phyloP scores from a whole-genome alignment of 2,888 invertebrate species.

The Athetis lepigone region DNA sequence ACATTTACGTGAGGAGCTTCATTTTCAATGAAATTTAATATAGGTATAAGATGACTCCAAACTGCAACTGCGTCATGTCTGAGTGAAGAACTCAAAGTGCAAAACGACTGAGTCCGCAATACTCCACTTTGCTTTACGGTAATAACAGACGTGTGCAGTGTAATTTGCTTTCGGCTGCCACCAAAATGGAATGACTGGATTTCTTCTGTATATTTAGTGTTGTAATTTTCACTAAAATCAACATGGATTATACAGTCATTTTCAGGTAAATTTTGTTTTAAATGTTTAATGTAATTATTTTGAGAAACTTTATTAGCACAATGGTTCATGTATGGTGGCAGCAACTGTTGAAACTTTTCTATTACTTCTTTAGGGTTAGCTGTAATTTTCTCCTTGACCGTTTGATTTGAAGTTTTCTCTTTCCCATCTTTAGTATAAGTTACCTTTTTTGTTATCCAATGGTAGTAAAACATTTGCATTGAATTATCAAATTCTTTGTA shows the following conservation, averaged over 20 bases:
- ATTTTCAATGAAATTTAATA: slow-evolving; percentile 18
- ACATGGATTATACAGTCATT: slow-evolving; percentile 1
- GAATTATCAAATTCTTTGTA: slow-evolving; percentile 13
- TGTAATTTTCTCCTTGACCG: slow-evolving; percentile 13
- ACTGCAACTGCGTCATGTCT: background rate
- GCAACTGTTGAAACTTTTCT: too few species aligned
- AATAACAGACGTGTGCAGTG: slow-evolving; percentile 9
- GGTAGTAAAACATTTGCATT: slow-evolving; percentile 10
- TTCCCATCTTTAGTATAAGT: slow-evolving; percentile 10
- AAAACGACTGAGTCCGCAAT: slow-evolving; percentile 1
- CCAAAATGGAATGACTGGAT: slow-evolving; percentile 34
- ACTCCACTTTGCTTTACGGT: background rate
- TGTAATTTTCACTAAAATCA: slow-evolving; percentile 1
- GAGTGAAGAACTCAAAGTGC: background rate
- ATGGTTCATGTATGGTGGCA: too few species aligned
- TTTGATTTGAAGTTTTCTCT: slow-evolving; percentile 24
- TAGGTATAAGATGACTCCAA: slow-evolving; percentile 7
- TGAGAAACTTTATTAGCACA: background rate
- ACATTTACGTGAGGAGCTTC: slow-evolving; percentile 7
- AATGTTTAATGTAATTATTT: background rate
- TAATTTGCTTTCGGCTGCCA: slow-evolving; percentile 21
- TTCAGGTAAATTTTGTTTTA: background rate
- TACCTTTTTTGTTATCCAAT: slow-evolving; percentile 9
- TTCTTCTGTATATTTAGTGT: slow-evolving; percentile 9
- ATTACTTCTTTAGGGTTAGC: slow-evolving; percentile 4